phyloP scores from a whole-genome alignment of 1,140 invertebrate species.

The Pseudomyrmex pallidus region DNA sequence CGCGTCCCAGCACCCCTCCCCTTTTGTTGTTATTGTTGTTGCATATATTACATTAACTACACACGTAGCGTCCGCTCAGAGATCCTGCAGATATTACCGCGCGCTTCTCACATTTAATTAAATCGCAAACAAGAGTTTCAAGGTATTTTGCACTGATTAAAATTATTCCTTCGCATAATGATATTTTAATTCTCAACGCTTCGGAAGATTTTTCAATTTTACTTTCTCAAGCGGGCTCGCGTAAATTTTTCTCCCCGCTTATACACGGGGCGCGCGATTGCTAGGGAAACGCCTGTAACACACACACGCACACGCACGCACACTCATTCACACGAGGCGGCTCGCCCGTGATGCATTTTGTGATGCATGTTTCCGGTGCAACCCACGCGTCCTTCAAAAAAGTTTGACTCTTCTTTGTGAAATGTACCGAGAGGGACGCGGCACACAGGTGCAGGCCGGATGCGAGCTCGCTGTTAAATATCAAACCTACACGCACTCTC shows the following conservation, averaged over 20 bases:
- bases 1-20: too few species aligned
- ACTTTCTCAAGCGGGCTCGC: neutral
- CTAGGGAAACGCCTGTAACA: neutral
- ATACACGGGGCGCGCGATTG: neutral
- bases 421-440: neutral
- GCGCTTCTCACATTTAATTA: conserved; percentile 5
- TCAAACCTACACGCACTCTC: conserved; percentile 7
- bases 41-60: neutral
- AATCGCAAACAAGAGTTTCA: neutral
- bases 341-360: conserved; percentile 22
- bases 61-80: conserved; percentile 9
- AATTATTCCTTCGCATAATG: too few species aligned
- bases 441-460: neutral
- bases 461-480: neutral
- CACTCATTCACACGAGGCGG: neutral
- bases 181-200: neutral
- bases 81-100: neutral
- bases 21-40: neutral
- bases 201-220: conserved; percentile 2
- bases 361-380: conserved; percentile 38
- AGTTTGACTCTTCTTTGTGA: conserved; percentile 12
- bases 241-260: conserved; percentile 3
- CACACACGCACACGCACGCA: too few species aligned
- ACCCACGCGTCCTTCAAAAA: conserved; percentile 33
- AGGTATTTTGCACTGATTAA: conserved; percentile 17